phyloP scores from a whole-genome alignment of 2,797 vertebrate species.

The Sarcoramphus papa region DNA sequence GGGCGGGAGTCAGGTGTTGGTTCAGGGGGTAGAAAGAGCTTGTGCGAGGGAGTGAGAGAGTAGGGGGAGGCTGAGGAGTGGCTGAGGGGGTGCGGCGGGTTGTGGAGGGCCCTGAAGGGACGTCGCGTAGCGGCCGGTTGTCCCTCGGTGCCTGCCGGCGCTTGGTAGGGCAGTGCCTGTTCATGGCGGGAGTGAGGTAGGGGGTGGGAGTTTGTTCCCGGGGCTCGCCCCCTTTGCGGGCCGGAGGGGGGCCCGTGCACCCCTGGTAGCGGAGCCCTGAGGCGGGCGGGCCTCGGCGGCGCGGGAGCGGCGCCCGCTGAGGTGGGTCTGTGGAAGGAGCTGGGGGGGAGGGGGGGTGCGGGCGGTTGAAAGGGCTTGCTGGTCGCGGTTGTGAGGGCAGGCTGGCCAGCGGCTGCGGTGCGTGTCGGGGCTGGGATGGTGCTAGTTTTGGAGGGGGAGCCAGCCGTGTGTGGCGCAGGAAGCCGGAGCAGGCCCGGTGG shows the following conservation, averaged over 20 bases:
- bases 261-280: background rate
- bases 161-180: background rate
- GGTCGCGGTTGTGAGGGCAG: background rate
- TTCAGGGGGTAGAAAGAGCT: no score
- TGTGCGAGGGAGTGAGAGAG: background rate
- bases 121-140: background rate
- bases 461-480: background rate
- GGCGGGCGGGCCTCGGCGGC: background rate
- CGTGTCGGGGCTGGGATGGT: accelerated
- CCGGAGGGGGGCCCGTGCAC: accelerated
- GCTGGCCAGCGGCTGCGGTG: background rate
- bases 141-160: background rate
- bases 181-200: accelerated
- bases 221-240: no score
- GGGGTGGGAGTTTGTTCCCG: accelerated
- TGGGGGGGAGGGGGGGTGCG: background rate
- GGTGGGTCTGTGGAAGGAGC: background rate
- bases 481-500: no score
- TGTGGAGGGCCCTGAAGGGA: background rate
- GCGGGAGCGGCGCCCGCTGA: background rate
- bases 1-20: background rate
- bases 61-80: background rate
- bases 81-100: background rate
- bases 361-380: background rate
- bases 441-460: background rate